Evolutionary conservation across 2,888 invertebrate genomes (phyloP), one percentile per base, ranked within the genome.

Genomic region (Deilephila elpenor): DNA sequence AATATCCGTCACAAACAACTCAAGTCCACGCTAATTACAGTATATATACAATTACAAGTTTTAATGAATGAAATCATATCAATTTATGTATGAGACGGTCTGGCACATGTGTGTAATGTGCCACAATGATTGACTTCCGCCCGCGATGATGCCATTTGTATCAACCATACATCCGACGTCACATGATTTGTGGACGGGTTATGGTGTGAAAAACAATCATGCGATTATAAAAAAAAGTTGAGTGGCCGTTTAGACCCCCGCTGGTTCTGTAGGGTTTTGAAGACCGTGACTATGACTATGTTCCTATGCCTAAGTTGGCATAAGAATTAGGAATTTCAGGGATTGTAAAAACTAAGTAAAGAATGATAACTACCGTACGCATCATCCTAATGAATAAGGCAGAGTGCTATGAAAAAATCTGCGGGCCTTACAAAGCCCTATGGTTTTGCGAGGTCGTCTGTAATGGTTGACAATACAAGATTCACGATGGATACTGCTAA

Each of bases 21-120:
- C 19, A n/a, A n/a, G 56, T 62, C 29, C 78, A 82, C 78, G 75
- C 76, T 79, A 73, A 73, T 71, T 62, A 72, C 71, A 32, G 62
- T n/a, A 73, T 44, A 62, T 17, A 64, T 53, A 64, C 70, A 67
- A 75, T 70, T 73, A 71, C 75, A 81, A 80, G 79, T 75, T 79
- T 80, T 86, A 86, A 90, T 90, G 90, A 90, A 90, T 89, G 89
- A 90, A 92, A 91, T 91, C 91, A 88, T 92, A 86, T 88, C 87
- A 89, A 88, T 88, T 89, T 83, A 82, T 83, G 85, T 83, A 78
- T 85, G 89, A 90, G 88, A 88, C 88, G 88, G 82, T 84, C 82
- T 86, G 88, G 88, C 85, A 84, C 88, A 88, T 76, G 74, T 76
- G 76, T 75, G 59, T 60, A n/a, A 61, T 61, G 72, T 37, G 70